phyloP scores from a whole-genome alignment of 2,113 vertebrate genomes.

The Panurus biarmicus region DNA sequence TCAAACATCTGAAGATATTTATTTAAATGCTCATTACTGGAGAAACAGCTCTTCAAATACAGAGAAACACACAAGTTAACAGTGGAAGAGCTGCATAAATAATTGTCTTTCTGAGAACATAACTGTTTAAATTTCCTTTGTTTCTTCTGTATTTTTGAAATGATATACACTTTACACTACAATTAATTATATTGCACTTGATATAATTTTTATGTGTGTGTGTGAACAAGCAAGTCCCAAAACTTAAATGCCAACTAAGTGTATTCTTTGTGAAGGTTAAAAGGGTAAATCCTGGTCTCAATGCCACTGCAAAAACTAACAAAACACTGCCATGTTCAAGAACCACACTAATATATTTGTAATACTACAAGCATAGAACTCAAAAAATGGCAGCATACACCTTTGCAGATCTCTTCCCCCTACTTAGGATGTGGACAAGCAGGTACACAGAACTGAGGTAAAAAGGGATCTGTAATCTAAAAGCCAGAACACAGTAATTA shows the following conservation, averaged over 20 bases:
- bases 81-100: not conserved
- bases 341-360: not conserved
- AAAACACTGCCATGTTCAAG: not conserved
- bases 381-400: not conserved
- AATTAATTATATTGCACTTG: not conserved
- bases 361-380: not conserved
- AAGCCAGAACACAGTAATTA: not conserved
- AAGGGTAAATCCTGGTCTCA: not conserved
- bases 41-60: not conserved
- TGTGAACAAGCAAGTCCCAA: not conserved
- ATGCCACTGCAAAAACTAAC: not conserved
- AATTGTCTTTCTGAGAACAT: not conserved
- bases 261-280: not conserved
- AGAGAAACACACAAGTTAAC: not conserved
- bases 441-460: not conserved
- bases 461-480: not conserved
- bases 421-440: not conserved
- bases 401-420: not conserved
- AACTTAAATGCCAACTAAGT: not conserved
- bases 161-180: not conserved
- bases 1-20: not conserved
- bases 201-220: not conserved
- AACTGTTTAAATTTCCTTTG: not conserved
- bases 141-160: not conserved
- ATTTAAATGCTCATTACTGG: not conserved